Evolutionary conservation across 2,797 vertebrate species (phyloP), one percentile per base, ranked within the genome.

Genomic region (Sardinella longiceps): DNA sequence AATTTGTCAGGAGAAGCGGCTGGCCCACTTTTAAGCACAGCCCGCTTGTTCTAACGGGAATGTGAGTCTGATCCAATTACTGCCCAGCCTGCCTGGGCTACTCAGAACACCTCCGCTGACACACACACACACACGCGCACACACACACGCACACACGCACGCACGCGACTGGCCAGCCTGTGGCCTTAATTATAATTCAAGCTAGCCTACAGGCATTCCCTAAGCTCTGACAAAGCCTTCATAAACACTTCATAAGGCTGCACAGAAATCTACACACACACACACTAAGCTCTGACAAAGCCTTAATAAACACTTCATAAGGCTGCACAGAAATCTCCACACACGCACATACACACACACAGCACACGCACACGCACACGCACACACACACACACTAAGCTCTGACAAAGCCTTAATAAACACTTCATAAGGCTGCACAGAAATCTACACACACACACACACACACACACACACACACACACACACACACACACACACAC

Each of bases 1-100:
- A 83, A 86, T 90, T 87, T 87, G 85, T 89, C 88, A 88, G 87
- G 88, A 87, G 15, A 56, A 81, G 25, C 45, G 46, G 12, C 43
- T 86, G 88, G 84, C 88, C 87, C 84, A 89, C 84, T 90, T 90
- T 90, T 81, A 45, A 81, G 60, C 80, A 48, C 60, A 58, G 81
- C 20, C 81, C 51, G 70, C 70, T 81, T 77, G 84, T 87, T 87
- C 87, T 70, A 60, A 80, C 83, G 53, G 82, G 56, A 81, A 56
- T 33, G n/a, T 3, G 25, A 81, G 82, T 33, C 48, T 46, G 70
- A 86, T 88, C 87, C 85, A 88, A 85, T 88, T 87, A 87, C 85
- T 77, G 85, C 84, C 39, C 39, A 86, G 85, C 20, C 39, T 28
- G 30, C 45, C 53, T 84, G 14, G 6, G 63, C n/a, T 51, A 80